Base-by-base conservation (phyloP, 2,113 vertebrate species). In the Lethenteron camtschaticum region DNA sequence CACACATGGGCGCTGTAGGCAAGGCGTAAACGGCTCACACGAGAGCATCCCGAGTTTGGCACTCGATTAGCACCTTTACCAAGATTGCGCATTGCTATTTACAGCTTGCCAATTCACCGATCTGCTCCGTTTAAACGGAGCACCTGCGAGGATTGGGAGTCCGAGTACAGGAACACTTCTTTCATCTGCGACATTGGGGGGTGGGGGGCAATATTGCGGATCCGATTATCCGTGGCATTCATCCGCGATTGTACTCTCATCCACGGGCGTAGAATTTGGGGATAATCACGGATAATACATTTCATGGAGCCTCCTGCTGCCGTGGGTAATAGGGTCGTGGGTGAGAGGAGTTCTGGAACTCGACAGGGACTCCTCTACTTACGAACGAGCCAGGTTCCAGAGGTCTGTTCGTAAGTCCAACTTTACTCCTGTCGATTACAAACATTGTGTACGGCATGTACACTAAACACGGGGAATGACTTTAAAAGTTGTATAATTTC, bases 271-370 rank as follows among this genome's bases (percentile, higher is more conserved):
- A 24, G 9, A 24, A 16, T 66, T 66, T 66, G 63, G 10, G 8
- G 63, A 66, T 66, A 16, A 16, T 66, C 63, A 66, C n/a, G 24
- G 63, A 24, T 66, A 66, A 66, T 66, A 11, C 63, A 11, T 66
- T 66, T 63, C 8, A 16, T 66, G n/a, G 24, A n/a, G 2, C 63
- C 24, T 20, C 3, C 24, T 41, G 41, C 41, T 41, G 41, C 5
- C 41, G 41, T 41, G 41, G 41, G 41, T 41, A 41, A 41, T 41
- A 41, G 3, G 41, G 41, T 41, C 41, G 5, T 41, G 41, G 41
- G 6, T 41, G 41, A 41, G 41, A 41, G 41, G 5, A 41, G 41
- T 41, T 41, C 41, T 41, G 41, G 41, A 41, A 41, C 41, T 41
- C 41, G 4, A 6, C 41, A 41, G 41, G 41, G 5, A 41, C 24